These are phyloP conservation scores for Unio pictorum DNA, from an alignment of 2,888 invertebrate genomes.

Conservation along the genomic window DNA sequence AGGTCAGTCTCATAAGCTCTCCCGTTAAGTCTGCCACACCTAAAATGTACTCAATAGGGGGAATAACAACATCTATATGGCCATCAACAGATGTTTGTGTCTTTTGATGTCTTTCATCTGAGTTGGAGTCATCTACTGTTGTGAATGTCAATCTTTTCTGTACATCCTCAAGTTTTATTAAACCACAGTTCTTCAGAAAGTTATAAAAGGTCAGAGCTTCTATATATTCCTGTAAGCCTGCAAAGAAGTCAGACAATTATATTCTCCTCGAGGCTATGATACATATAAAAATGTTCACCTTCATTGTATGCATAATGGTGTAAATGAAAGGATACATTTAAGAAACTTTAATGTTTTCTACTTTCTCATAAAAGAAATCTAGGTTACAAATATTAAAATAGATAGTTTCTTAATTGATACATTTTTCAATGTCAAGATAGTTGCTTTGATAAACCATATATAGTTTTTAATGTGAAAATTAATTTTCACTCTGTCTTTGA, in stretches of 20 bases:
- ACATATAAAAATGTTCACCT: neutral
- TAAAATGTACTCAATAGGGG: conserved; percentile 78
- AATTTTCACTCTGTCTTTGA: no score
- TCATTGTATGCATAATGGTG: neutral
- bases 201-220: conserved; percentile 88
- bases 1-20: conserved; percentile 90
- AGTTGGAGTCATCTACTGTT: neutral
- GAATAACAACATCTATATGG: conserved; percentile 49
- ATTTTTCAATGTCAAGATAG: no score
- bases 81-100: conserved; percentile 1
- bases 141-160: conserved; percentile 50
- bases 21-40: conserved; percentile 91
- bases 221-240: conserved; percentile 84
- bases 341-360: no score
- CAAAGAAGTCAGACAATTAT: conserved; percentile 10
- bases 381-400: no score
- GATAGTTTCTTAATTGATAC: no score
- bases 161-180: conserved; percentile 78
- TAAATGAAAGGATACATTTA: no score
- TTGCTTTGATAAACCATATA: no score
- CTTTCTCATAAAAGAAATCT: no score
- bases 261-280: neutral
- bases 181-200: conserved; percentile 77
- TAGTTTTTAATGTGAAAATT: no score
- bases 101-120: conserved; percentile 1